Base-by-base conservation (phyloP, 2,888 invertebrate species). In the Apocheima hispidaria region DNA sequence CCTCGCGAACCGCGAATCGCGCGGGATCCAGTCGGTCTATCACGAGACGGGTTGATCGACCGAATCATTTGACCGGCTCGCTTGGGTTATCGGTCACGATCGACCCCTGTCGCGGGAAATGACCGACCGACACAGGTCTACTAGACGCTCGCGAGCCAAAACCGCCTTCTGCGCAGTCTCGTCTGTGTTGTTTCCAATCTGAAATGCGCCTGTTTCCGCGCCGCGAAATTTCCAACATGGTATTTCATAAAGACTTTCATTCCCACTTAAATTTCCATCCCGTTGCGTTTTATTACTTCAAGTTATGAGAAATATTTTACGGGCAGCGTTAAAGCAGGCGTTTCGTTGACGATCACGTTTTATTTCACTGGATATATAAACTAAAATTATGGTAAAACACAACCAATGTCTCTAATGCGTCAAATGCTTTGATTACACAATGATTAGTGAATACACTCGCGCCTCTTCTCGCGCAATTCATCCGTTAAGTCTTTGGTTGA, bases 191-290 rank as follows among this genome's bases (percentile, higher is more conserved):
- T 18, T 46, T 30, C 28, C 4, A 5, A 2, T 26, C 28, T 7
- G 26, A 12, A n/a, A n/a, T n/a, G 12, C 12, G 30, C 9, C 21
- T 1, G 9, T 7, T 18, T 38, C 18, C 7, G 20, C 12, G 6
- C 41, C 38, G 16, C 26, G 14, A 51, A 35, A 18, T 16, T 38
- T 51, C 28, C 50, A 38, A 51, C 38, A 38, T 38, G 50, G 18
- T 56, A 56, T 58, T 49, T 56, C 56, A 56, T 56, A 51, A 51
- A 57, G 57, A 49, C 43, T 51, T 58, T 58, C 38, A 51, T 51
- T 58, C 10, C 44, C 21, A 58, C 51, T 58, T 51, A 58, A 51
- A 58, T 51, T 58, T 58, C 58, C 36, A 58, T 51, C 20, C 23
- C 28, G 44, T 16, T 51, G 51, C 26, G 35, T 58, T 58, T 58